Evolutionary conservation across 2,888 invertebrate species (phyloP).

Genomic region (Ichneumoninae sp.): DNA sequence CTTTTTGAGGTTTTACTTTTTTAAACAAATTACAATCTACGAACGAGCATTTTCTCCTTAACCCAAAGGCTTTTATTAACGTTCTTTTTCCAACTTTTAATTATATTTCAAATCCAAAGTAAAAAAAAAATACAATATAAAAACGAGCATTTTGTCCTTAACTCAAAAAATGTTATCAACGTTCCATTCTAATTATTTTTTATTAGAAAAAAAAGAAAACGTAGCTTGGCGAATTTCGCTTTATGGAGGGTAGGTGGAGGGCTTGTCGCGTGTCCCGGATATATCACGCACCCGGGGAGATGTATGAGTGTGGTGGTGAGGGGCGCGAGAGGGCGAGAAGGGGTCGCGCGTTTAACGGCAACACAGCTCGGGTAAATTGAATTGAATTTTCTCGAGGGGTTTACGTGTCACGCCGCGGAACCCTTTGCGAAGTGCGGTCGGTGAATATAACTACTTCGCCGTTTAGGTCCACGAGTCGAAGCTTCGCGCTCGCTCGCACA

Average conservation of each 20-base stretch:
- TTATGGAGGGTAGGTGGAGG: neutral
- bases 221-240: neutral
- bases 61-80: too few relatives aligned
- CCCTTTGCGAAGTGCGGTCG: conserved; percentile 53
- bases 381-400: conserved; percentile 64
- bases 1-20: too few relatives aligned
- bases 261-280: conserved; percentile 37
- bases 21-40: too few relatives aligned
- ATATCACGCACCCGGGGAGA: conserved; percentile 8
- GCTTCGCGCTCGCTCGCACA: neutral
- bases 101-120: too few relatives aligned
- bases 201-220: neutral
- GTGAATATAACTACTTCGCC: conserved; percentile 54
- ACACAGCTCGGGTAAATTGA: conserved; percentile 60
- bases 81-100: too few relatives aligned
- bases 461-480: conserved; percentile 46
- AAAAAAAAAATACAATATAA: too few relatives aligned
- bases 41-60: too few relatives aligned
- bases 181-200: neutral
- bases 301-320: neutral
- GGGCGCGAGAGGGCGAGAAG: neutral
- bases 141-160: too few relatives aligned
- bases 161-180: too few relatives aligned
- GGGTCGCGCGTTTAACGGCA: conserved; percentile 46
- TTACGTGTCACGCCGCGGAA: conserved; percentile 56